Conservation (phyloP, 2,113 vertebrate genomes). For the Trachemys scripta region DNA sequence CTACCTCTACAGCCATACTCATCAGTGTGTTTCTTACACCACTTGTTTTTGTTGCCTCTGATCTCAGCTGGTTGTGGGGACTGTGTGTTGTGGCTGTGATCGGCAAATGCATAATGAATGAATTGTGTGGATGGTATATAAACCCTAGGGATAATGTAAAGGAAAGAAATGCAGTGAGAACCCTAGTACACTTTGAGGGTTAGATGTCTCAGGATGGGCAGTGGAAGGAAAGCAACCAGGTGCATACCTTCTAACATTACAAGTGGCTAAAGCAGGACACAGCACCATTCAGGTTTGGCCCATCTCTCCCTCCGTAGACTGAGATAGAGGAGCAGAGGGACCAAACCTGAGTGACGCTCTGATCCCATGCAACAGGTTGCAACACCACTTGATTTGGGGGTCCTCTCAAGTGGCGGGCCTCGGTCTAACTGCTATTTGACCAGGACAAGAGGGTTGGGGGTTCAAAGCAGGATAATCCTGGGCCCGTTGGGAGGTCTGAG, state of each 20-base stretch:
- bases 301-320: background rate
- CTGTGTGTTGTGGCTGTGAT: background rate
- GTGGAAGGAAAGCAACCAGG: background rate
- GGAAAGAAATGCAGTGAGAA: background rate
- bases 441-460: background rate
- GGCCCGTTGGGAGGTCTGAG: background rate
- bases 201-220: background rate
- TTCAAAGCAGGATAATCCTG: background rate
- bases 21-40: background rate
- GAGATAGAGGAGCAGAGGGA: background rate
- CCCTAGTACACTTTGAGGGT: background rate
- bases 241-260: background rate
- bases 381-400: background rate
- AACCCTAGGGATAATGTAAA: background rate
- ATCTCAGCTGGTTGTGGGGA: background rate
- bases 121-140: background rate
- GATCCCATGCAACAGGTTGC: background rate
- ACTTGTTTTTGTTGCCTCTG: background rate
- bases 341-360: background rate
- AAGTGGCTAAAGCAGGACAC: background rate
- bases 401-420: background rate
- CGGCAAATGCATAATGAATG: background rate
- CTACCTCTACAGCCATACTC: background rate
- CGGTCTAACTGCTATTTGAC: background rate
- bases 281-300: background rate